phyloP scores from a whole-genome alignment of 2,888 invertebrate species.

The Nasonovia ribisnigri region DNA sequence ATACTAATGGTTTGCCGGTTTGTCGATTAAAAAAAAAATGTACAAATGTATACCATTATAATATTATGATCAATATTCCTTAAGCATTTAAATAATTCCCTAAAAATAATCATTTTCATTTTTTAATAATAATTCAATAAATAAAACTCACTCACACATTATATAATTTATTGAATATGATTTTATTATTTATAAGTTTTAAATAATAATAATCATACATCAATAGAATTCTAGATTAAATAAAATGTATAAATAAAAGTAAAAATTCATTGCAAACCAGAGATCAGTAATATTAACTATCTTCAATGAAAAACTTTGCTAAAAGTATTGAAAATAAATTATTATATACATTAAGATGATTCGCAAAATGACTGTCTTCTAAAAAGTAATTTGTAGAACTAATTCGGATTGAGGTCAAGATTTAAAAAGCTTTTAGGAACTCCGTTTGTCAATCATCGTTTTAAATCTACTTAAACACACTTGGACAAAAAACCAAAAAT shows the following conservation, averaged over 20 bases:
- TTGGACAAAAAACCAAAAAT: background rate
- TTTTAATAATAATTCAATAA: too few species aligned
- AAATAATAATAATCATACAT: background rate
- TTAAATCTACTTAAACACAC: slow-evolving; percentile 5
- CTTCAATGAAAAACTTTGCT: background rate
- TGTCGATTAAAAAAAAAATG: background rate
- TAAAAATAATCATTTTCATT: too few species aligned
- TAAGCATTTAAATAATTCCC: background rate
- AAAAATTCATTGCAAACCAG: background rate
- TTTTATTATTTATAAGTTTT: background rate
- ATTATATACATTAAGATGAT: background rate
- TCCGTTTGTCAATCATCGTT: slow-evolving; percentile 46
- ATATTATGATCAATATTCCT: background rate
- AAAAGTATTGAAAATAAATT: background rate
- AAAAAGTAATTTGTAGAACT: background rate
- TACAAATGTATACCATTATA: background rate
- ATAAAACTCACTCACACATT: background rate
- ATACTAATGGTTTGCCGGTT: background rate
- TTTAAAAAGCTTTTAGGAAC: slow-evolving; percentile 39
- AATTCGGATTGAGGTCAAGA: slow-evolving; percentile 11
- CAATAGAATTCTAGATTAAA: background rate
- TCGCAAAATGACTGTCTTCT: background rate
- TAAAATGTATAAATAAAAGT: background rate
- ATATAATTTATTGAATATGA: background rate
- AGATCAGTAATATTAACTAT: background rate